Percentiles rank a stretch among this genome's conserved stretches.
Evolutionary conservation across 2,113 vertebrate species (phyloP).

Genomic region (Peromyscus maniculatus): DNA sequence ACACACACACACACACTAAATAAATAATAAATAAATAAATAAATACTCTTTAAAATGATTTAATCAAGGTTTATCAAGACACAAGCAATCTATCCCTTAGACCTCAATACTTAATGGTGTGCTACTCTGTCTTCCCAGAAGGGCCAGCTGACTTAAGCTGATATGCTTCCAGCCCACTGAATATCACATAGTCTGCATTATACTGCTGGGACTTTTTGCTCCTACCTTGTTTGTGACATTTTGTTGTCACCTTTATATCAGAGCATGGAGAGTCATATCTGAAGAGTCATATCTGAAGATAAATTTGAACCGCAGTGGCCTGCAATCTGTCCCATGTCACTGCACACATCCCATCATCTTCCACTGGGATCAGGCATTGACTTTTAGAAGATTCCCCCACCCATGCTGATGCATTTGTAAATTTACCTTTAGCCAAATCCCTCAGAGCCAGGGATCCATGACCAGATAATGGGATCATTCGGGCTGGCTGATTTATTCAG

Average conservation of each 20-base stretch:
- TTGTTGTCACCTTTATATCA: constrained; percentile 40
- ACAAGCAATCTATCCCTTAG: background rate
- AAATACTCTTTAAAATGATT: background rate
- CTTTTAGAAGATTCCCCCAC: constrained; percentile 64
- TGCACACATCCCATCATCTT: constrained; percentile 16
- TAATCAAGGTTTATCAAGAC: background rate
- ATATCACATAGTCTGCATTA: constrained; percentile 10
- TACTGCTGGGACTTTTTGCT: background rate
- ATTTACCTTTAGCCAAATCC: constrained; percentile 70
- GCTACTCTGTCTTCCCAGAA: background rate
- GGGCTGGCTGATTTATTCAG: constrained; percentile 67
- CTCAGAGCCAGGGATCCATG: constrained; percentile 60
- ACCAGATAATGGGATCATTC: constrained; percentile 75
- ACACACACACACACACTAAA: background rate
- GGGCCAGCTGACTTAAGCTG: background rate
- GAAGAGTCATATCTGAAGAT: background rate
- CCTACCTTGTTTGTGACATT: constrained; percentile 6
- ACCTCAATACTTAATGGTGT: background rate
- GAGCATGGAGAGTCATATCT: background rate
- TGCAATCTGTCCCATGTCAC: constrained; percentile 64
- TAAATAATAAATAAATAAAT: background rate
- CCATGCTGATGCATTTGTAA: constrained; percentile 40
- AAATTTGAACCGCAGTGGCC: constrained; percentile 35
- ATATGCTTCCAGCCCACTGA: background rate
- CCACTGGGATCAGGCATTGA: constrained; percentile 48